Percentiles rank a stretch among this genome's conserved stretches.
Conservation (phyloP, 2,113 vertebrate species). For the Promerops cafer region DNA sequence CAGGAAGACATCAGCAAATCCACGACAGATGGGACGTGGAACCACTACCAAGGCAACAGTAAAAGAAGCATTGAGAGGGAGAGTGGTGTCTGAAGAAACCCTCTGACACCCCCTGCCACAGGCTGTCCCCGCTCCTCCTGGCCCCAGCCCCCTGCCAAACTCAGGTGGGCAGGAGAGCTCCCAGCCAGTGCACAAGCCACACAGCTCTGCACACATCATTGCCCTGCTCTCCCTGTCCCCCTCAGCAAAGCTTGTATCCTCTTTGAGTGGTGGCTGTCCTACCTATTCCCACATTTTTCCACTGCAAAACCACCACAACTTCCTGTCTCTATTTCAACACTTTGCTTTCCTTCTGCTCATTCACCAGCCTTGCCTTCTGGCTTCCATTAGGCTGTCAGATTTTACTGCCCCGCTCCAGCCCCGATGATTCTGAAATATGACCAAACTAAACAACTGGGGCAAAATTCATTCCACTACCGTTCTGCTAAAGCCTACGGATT, state of each 20-base stretch:
- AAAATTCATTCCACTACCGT: constrained; percentile 6
- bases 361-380: not conserved
- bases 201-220: not conserved
- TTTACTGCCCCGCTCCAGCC: not conserved
- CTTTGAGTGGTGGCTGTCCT: not conserved
- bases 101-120: not conserved
- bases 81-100: not conserved
- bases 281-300: not conserved
- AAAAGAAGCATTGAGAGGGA: not conserved
- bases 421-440: not conserved
- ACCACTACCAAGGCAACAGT: not conserved
- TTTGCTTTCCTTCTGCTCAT: not conserved
- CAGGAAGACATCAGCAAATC: not conserved
- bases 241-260: not conserved
- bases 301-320: not conserved
- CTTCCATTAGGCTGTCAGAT: not conserved
- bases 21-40: not conserved
- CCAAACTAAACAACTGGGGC: not conserved
- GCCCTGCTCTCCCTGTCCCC: not conserved
- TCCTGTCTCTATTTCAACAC: not conserved
- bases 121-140: too few species aligned
- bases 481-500: not conserved
- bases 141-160: too few species aligned
- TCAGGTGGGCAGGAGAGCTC: not conserved
- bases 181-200: not conserved